Conservation (phyloP, 2,113 vertebrate species). For the Phainopepla nitens region DNA sequence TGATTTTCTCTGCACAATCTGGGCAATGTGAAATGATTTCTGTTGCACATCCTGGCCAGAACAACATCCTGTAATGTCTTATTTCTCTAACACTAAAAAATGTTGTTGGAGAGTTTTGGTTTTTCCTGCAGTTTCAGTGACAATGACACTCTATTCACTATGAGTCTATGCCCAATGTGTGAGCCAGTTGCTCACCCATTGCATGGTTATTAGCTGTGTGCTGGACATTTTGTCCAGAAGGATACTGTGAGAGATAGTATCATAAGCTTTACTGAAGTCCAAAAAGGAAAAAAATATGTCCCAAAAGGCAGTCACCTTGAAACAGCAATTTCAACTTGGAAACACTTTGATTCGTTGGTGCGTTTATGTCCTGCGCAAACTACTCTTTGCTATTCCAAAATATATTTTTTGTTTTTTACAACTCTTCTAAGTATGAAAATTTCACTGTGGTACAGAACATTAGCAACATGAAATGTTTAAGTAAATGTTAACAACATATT, state of each 20-base stretch:
- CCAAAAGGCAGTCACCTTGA: background rate
- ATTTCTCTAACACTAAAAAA: background rate
- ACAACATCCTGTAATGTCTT: background rate
- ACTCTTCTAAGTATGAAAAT: background rate
- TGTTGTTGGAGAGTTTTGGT: background rate
- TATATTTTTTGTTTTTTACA: background rate
- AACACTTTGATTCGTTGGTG: background rate
- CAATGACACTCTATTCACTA: background rate
- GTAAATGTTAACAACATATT: background rate
- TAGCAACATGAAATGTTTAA: background rate
- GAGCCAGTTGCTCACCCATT: background rate
- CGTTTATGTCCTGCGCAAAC: background rate
- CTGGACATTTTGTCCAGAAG: background rate
- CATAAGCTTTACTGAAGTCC: background rate
- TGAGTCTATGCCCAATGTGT: background rate
- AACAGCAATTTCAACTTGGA: background rate
- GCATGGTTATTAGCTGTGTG: background rate
- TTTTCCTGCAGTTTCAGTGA: background rate
- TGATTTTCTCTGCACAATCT: background rate
- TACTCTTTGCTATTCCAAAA: background rate
- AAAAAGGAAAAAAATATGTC: background rate
- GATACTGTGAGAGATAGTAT: background rate
- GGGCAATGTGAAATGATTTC: background rate
- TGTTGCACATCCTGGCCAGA: background rate
- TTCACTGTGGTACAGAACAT: background rate